A percentile compares a stretch with the other conserved stretches of the same genome.
Evolutionary conservation across 1,140 invertebrate species (phyloP).

Genomic region (Harpegnathos saltator): DNA sequence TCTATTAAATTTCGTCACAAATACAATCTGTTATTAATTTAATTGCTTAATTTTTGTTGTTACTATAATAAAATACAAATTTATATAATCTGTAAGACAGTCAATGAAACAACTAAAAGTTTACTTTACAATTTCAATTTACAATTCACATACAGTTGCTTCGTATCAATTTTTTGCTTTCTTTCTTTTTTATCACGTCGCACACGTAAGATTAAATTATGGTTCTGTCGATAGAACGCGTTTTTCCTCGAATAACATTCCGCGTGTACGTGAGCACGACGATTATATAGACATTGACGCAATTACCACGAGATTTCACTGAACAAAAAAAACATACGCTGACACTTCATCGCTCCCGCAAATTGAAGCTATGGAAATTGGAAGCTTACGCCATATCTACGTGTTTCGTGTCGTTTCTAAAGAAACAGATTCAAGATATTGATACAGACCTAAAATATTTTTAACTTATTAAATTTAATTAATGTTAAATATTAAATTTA

Average conservation of each 20-base stretch:
- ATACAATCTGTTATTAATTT: too few species aligned
- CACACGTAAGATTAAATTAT: background rate
- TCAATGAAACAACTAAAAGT: too few species aligned
- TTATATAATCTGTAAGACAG: too few species aligned
- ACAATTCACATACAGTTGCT: background rate
- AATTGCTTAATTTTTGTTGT: too few species aligned
- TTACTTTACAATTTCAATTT: background rate
- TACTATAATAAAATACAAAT: too few species aligned
- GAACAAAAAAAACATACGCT: conserved; percentile 5
- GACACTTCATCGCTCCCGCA: background rate
- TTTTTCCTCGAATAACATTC: conserved; percentile 39
- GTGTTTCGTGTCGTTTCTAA: background rate
- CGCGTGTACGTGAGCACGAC: background rate
- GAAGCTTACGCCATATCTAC: background rate
- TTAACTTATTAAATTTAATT: conserved; percentile 17
- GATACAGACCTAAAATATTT: background rate
- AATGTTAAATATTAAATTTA: too few species aligned
- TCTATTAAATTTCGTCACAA: too few species aligned
- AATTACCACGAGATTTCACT: conserved; percentile 19
- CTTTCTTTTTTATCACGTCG: background rate
- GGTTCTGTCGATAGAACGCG: background rate
- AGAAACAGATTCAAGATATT: background rate
- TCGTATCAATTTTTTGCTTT: background rate
- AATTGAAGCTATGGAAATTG: conserved; percentile 22
- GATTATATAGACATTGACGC: conserved; percentile 32